These are phyloP conservation scores for Andrena minutula DNA, from an alignment of 2,888 invertebrate species.

Conservation along the genomic window DNA sequence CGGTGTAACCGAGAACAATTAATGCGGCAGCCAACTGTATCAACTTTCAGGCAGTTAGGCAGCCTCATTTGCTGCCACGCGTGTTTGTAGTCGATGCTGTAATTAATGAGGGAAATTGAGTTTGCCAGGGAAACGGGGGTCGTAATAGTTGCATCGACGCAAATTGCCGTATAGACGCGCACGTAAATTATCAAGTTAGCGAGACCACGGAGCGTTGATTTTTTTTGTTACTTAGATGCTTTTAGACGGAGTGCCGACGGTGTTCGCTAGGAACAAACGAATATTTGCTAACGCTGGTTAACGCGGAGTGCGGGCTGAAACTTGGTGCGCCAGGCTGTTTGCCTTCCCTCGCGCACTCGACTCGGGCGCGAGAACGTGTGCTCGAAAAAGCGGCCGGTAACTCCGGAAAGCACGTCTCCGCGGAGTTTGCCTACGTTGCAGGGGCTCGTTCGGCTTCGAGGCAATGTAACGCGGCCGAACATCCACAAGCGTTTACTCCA, in stretches of 20 bases:
- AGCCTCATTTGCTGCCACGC: background rate
- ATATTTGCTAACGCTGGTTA: constrained; percentile 15
- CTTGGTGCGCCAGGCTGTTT: constrained; percentile 25
- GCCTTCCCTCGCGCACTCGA: constrained; percentile 20
- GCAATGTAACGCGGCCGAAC: constrained; percentile 16
- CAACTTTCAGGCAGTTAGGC: constrained; percentile 2
- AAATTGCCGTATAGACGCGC: constrained; percentile 16
- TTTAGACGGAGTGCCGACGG: background rate
- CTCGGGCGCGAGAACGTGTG: background rate
- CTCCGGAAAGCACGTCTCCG: constrained; percentile 6
- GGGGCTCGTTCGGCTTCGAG: constrained; percentile 19
- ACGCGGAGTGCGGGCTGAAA: background rate
- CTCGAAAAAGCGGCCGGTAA: constrained; percentile 24
- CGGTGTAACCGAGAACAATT: background rate
- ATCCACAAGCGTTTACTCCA: constrained; percentile 19
- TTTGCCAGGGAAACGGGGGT: constrained; percentile 6
- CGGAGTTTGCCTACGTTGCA: constrained; percentile 26
- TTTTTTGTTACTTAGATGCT: background rate
- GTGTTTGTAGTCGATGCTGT: constrained; percentile 19
- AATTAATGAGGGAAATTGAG: constrained; percentile 46
- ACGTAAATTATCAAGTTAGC: constrained; percentile 10
- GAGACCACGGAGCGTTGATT: background rate
- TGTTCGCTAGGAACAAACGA: background rate
- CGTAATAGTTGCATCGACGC: constrained; percentile 22
- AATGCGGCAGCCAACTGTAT: background rate